These are phyloP conservation scores for Halocynthia aurantium DNA, from an alignment of 23 tunicate genomes.

Conservation along the genomic window DNA sequence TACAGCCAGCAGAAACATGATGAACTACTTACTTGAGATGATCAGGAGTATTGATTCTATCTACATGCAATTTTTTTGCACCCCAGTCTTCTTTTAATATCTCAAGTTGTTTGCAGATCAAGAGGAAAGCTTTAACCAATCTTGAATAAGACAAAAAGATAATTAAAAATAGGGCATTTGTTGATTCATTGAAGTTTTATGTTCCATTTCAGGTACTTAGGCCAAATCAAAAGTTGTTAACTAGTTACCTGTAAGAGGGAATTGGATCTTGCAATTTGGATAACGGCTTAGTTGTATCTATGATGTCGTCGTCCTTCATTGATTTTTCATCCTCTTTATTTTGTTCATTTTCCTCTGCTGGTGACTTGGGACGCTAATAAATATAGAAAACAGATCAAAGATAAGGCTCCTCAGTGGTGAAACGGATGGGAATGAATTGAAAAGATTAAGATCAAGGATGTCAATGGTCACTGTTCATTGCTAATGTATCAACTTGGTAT, in stretches of 20 bases:
- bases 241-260: slow-evolving; percentile 52
- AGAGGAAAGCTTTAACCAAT: slow-evolving; percentile 38
- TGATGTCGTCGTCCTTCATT: neutral
- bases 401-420: too few species aligned
- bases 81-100: slow-evolving; percentile 56
- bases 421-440: too few species aligned
- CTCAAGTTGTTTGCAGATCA: slow-evolving; percentile 73
- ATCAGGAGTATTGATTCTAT: slow-evolving; percentile 29
- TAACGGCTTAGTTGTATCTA: slow-evolving; percentile 34
- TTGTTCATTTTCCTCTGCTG: slow-evolving; percentile 19
- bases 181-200: neutral
- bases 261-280: slow-evolving; percentile 38
- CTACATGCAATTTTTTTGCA: slow-evolving; percentile 41
- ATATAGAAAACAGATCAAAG: too few species aligned
- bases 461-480: too few species aligned
- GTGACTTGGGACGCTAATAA: neutral
- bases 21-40: slow-evolving; percentile 30
- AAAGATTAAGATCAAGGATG: too few species aligned
- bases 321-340: slow-evolving; percentile 4
- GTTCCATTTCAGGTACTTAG: too few species aligned
- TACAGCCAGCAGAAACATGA: neutral
- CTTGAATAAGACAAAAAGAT: slow-evolving; percentile 16
- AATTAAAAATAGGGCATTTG: neutral
- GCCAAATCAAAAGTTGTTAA: too few species aligned
- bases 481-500: too few species aligned